Evolutionary conservation across 2,797 vertebrate species (phyloP), one percentile per base, ranked within the genome.

Genomic region (Ispidina lecontei): DNA sequence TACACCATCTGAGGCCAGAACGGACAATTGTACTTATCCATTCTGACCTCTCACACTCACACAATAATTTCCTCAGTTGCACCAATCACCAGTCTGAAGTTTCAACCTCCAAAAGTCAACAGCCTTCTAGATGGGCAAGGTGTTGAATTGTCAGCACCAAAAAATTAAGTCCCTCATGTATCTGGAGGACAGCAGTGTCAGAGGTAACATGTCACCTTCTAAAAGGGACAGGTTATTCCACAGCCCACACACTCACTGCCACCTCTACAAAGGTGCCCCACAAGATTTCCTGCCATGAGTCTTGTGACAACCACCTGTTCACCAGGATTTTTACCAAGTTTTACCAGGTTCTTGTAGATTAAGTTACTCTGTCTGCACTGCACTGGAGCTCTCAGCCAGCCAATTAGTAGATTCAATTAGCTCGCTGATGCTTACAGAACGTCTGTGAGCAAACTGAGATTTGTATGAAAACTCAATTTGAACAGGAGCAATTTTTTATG

Each of bases 321-420:
- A 26, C 7, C 10, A 62, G 33, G 20, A 47, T n/a, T 86, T 82
- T 73, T 56, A 35, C 14, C 21, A 18, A 54, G 11, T 17, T 88
- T 79, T 73, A 41, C 12, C 14, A 21, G 3, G 71, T 84, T 74
- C 9, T 23, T 76, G 29, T 33, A 64, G 28, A 51, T 75, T 46
- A 73, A 85, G 19, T 41, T 51, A 58, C 20, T 70, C 43, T 55
- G 49, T 51, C 75, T 58, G 15, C 58, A 47, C 52, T 62, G 26
- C 35, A 79, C 4, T 71, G 62, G 29, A 92, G 56, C 33, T n/a
- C 14, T 20, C 33, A 77, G n/a, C 54, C 54, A 89, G 25, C 20
- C 64, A 68, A 41, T 68, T 68, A 86, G 76, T 26, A 76, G 29
- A 64, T 62, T 86, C 72, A 39, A 87, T 89, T 62, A 65, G 46